Evolutionary conservation across 2,113 vertebrate species (phyloP), one percentile per base, ranked within the genome.

Genomic region (Sinocyclocheilus maitianheensis): DNA sequence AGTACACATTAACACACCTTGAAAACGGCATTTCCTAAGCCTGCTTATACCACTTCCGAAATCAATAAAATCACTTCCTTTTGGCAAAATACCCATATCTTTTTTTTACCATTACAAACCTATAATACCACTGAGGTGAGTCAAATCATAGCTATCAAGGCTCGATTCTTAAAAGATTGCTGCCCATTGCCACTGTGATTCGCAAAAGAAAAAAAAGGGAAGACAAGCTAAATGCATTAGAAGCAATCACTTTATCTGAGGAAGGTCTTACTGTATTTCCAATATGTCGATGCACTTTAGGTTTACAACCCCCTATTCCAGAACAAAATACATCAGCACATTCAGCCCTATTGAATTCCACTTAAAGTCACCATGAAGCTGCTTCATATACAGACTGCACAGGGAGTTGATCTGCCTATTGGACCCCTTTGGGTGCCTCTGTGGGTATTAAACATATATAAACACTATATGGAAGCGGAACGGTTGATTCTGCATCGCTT

Each of bases 241-340:
- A 72, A 48, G 55, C 13, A 83, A 87, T 85, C 67, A 75, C 71
- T 84, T 88, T 74, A 86, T 77, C 81, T 37, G n/a, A 76, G 78
- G 72, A 78, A 82, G 81, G 80, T 77, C 77, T 86, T 78, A 79
- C 55, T 67, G 62, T 24, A 81, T 87, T 88, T 83, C 69, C 63
- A 85, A 81, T 79, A 86, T 20, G 48, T 67, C 85, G 37, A 87
- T 86, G 77, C 71, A 78, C 84, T 87, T 87, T 83, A 87, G 53
- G 63, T 81, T 67, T 37, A 76, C 46, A 24, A 62, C 72, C 46
- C 11, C 30, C 60, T 4, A 16, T 72, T 60, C 18, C 26, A 75
- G 53, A 84, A 87, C 75, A 75, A 34, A 71, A 87, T 55, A 85
- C 53, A 80, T 58, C 10, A 55, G 81, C 81, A 79, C 75, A 53